A percentile compares a stretch with the other conserved stretches of the same genome.
phyloP scores from a whole-genome alignment of 2,797 vertebrate species.

The Periparus ater region DNA sequence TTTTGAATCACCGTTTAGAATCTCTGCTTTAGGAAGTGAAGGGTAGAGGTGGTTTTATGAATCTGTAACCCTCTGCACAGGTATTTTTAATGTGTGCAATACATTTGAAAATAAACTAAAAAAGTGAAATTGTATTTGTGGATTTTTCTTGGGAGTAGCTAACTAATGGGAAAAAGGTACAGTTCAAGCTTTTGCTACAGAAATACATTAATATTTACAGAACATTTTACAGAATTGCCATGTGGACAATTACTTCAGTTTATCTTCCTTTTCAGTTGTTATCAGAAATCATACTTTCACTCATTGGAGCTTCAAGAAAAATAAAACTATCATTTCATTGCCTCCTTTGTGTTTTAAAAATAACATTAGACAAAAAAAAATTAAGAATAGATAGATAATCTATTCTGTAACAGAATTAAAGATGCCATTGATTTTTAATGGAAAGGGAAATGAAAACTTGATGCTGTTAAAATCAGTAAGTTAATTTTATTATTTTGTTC shows the following conservation, averaged over 20 bases:
- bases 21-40: not conserved
- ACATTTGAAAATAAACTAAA: not conserved
- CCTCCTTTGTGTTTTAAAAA: not conserved
- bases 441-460: not conserved
- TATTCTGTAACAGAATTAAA: not conserved
- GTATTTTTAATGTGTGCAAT: not conserved
- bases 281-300: not conserved
- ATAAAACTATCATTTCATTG: not conserved
- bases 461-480: not conserved
- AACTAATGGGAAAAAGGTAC: not conserved
- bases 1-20: not conserved
- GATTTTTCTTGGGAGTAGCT: not conserved
- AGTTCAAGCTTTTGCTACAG: not conserved
- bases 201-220: not conserved
- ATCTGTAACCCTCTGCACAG: not conserved
- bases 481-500: not conserved
- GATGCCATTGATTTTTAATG: not conserved
- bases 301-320: not conserved
- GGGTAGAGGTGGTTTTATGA: not conserved
- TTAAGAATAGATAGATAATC: not conserved
- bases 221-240: not conserved
- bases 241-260: not conserved
- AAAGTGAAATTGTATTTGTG: not conserved
- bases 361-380: not conserved
- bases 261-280: not conserved